These are phyloP conservation scores for Aphodius granarius DNA, from an alignment of 2,888 invertebrate genomes.

Conservation along the genomic window DNA sequence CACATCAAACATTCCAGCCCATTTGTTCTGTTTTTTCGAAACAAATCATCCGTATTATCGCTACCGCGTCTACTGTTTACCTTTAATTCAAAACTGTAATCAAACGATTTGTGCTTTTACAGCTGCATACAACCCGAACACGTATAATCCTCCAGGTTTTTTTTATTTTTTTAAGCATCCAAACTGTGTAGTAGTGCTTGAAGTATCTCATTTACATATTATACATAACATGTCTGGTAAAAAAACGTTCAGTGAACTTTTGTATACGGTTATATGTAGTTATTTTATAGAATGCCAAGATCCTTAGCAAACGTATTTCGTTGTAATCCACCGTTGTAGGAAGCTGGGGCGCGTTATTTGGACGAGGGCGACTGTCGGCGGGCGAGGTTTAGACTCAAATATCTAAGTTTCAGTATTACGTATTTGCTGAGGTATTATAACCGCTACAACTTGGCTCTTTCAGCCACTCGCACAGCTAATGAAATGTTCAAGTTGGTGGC, in stretches of 20 bases:
- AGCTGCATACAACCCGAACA: background rate
- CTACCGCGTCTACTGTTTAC: background rate
- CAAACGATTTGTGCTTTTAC: background rate
- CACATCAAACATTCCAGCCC: background rate
- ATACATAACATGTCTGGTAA: no score
- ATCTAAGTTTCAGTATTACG: background rate
- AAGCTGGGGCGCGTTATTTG: background rate
- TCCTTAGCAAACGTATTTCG: background rate
- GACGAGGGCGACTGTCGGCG: background rate
- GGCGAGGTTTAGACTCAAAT: background rate
- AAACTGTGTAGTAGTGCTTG: background rate
- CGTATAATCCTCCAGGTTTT: background rate
- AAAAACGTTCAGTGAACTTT: background rate
- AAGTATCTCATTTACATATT: no score
- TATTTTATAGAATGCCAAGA: background rate
- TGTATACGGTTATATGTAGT: background rate
- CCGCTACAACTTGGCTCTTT: background rate
- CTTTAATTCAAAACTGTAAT: background rate
- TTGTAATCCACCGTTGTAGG: background rate
- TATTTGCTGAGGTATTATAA: background rate
- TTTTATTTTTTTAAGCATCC: background rate
- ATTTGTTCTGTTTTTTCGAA: background rate
- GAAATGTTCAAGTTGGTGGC: background rate
- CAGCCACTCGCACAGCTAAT: background rate
- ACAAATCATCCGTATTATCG: background rate